Base-by-base conservation (phyloP, 35 echinoderm and acorn worm genomes). In the Apostichopus californicus region DNA sequence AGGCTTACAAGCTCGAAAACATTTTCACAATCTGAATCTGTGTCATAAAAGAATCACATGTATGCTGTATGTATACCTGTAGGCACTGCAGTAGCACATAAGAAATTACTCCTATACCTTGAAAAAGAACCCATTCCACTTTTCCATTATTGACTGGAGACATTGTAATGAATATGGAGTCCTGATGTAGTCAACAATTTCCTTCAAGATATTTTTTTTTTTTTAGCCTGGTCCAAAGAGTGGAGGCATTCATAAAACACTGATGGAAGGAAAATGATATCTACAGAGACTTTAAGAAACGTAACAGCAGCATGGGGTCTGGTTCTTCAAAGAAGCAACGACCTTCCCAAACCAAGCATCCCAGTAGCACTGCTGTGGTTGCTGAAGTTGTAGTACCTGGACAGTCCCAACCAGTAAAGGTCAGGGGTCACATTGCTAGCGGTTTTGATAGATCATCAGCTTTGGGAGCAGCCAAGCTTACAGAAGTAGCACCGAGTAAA, bases 331-430 rank as follows among this genome's bases (percentile, higher is more conserved):
- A 96, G 90, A 90, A 78, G 77, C 15, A 22, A 22, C 6, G 17
- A n/a, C 12, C 34, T 8, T 79, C 89, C 9, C 24, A 71, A n/a
- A 72, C 71, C 73, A 93, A 93, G 65, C 26, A 61, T 20, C 23
- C 23, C 14, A 79, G 65, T 28, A 72, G 22, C 61, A 94, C 89
- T 55, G 63, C 86, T 8, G 95, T 98, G 21, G 93, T 94, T 70
- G 97, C 97, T 24, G 95, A 98, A 21, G 93, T 98, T 21, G 79
- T 94, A 10, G 73, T 96, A 11, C 94, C 94, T 59, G 94, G 95
- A 17, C 83, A 94, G 66, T 71, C 92, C 1, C 46, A 93, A 80
- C 92, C 97, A 70, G 89, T 98, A 57, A 94, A 88, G 81, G 86
- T 98, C 82, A 94, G 34, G 61, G 97, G 95, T 80, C 73, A 94